Percentiles rank a stretch among this genome's conserved stretches.
Conservation (phyloP, 2,888 invertebrate genomes). For the Drosophila acutilabella region DNA sequence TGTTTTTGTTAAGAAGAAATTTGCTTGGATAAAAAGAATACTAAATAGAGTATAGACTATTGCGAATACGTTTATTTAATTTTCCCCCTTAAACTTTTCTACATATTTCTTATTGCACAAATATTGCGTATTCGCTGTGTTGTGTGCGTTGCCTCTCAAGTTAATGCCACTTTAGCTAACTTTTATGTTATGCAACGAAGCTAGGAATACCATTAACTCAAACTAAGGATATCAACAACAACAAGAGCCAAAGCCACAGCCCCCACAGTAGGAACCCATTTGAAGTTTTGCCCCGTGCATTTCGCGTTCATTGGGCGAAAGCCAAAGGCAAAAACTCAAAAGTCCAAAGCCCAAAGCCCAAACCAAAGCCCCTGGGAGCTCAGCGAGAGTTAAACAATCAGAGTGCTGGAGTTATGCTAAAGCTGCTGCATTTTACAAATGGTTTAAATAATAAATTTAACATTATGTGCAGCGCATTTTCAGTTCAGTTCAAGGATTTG, state of each 20-base stretch:
- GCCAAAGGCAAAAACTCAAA: conserved; percentile 14
- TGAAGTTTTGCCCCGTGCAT: conserved; percentile 75
- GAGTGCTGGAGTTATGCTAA: conserved; percentile 53
- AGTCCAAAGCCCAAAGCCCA: conserved; percentile 22
- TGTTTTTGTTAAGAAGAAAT: no score
- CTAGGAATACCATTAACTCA: conserved; percentile 22
- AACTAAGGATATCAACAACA: conserved; percentile 3
- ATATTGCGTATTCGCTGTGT: conserved; percentile 62
- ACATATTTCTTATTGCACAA: conserved; percentile 24
- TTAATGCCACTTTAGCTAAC: conserved; percentile 66
- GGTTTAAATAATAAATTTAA: conserved; percentile 70
- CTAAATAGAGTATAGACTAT: background rate
- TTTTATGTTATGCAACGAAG: conserved; percentile 60
- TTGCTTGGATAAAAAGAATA: background rate
- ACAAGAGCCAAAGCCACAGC: background rate
- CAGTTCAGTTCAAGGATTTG: conserved; percentile 32
- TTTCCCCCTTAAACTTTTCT: background rate
- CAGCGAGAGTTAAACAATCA: conserved; percentile 2
- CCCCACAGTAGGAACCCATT: conserved; percentile 45
- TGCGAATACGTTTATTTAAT: background rate
- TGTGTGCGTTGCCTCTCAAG: conserved; percentile 54
- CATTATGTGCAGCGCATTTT: conserved; percentile 46
- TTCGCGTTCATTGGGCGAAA: conserved; percentile 66
- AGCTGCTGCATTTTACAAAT: conserved; percentile 69
- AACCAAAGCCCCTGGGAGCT: conserved; percentile 23